Percentiles rank a stretch among this genome's conserved stretches.
phyloP scores from a whole-genome alignment of 2,888 invertebrate genomes.

The Rhodophaea formosa region DNA sequence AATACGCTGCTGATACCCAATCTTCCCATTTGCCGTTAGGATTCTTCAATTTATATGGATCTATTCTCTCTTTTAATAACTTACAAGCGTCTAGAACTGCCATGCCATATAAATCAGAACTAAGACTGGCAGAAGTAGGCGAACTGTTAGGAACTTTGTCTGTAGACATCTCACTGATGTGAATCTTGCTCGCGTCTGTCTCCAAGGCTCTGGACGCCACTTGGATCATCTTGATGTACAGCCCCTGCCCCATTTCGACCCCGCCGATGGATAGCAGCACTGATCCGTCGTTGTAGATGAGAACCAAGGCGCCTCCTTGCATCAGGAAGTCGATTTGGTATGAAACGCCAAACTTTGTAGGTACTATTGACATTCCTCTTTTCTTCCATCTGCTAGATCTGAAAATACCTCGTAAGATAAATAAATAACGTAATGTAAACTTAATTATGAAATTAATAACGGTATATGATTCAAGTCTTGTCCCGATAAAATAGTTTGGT shows the following conservation, averaged over 20 bases:
- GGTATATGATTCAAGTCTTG: too few species aligned
- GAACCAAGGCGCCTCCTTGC: conserved; percentile 89
- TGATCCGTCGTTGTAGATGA: conserved; percentile 89
- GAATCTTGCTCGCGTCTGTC: conserved; percentile 83
- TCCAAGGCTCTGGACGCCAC: conserved; percentile 85
- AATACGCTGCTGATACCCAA: conserved; percentile 87
- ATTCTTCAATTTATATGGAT: conserved; percentile 84
- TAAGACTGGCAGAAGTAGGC: conserved; percentile 88
- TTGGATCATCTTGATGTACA: conserved; percentile 94
- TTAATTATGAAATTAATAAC: too few species aligned
- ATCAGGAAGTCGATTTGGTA: conserved; percentile 85
- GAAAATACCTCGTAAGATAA: too few species aligned
- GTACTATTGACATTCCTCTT: conserved; percentile 86
- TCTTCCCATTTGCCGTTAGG: conserved; percentile 88
- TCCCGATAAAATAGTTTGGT: too few species aligned
- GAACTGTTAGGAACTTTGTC: conserved; percentile 92
- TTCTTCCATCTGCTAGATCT: conserved; percentile 88
- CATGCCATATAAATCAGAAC: conserved; percentile 91
- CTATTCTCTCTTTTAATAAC: conserved; percentile 83
- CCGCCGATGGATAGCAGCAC: conserved; percentile 91
- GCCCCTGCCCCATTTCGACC: conserved; percentile 95
- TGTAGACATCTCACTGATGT: conserved; percentile 87
- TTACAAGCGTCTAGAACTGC: conserved; percentile 89
- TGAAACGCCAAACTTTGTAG: conserved; percentile 89
- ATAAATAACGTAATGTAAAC: too few species aligned